A percentile compares a stretch with the other conserved stretches of the same genome.
phyloP scores from a whole-genome alignment of 2,797 vertebrate genomes.

The Epinephelus coioides region DNA sequence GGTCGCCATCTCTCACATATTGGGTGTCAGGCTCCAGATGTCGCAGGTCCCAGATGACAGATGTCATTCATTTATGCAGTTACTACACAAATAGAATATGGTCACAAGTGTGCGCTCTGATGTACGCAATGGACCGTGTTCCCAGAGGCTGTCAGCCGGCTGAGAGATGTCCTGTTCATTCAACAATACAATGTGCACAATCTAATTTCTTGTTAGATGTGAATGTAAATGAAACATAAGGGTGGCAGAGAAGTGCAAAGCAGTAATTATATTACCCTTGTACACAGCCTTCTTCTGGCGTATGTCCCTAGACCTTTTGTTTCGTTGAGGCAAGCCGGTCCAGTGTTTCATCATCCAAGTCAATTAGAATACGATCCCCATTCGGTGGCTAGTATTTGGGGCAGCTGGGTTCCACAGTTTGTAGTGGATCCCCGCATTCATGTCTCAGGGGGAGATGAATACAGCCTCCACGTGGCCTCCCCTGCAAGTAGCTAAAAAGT shows the following conservation, averaged over 20 bases:
- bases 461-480: too few relatives aligned
- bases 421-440: too few relatives aligned
- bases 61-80: slow-evolving; percentile 56
- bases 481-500: too few relatives aligned
- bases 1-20: slow-evolving; percentile 46
- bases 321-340: too few relatives aligned
- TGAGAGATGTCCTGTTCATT: slow-evolving; percentile 36
- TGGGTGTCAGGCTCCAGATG: slow-evolving; percentile 61
- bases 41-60: slow-evolving; percentile 46
- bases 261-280: background rate
- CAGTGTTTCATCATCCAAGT: too few relatives aligned
- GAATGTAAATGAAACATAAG: slow-evolving; percentile 27
- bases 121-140: background rate
- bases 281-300: too few relatives aligned
- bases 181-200: slow-evolving; percentile 22
- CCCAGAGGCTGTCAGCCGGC: slow-evolving; percentile 26
- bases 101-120: slow-evolving; percentile 6
- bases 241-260: background rate
- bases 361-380: too few relatives aligned
- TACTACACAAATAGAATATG: slow-evolving; percentile 53
- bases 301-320: too few relatives aligned
- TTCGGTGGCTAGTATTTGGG: too few relatives aligned
- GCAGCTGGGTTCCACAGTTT: too few relatives aligned
- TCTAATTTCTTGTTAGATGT: background rate
- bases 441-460: too few relatives aligned